Conservation (phyloP, 2,888 invertebrate species). For the Caenorhabditis uteleia region DNA sequence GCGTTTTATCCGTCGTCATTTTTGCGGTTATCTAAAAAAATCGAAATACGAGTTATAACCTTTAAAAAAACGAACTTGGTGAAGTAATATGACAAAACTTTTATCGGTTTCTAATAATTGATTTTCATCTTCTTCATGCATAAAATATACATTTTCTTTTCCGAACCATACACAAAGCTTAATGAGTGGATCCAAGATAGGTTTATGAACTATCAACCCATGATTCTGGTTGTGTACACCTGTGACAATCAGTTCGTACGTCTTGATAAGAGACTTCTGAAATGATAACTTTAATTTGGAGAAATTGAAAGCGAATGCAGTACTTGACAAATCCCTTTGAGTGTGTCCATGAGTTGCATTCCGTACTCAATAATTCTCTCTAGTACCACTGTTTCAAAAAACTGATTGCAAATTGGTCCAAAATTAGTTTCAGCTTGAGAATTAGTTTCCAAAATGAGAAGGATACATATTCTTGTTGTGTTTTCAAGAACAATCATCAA, state of each 20-base stretch:
- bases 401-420: slow-evolving; percentile 65
- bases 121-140: neutral
- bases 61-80: slow-evolving; percentile 52
- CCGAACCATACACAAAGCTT: slow-evolving; percentile 74
- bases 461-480: slow-evolving; percentile 54
- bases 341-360: slow-evolving; percentile 47
- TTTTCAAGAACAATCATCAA: slow-evolving; percentile 49
- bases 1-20: slow-evolving; percentile 60
- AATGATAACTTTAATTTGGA: no score
- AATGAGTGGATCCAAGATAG: slow-evolving; percentile 85
- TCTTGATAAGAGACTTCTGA: slow-evolving; percentile 43
- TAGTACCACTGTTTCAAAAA: slow-evolving; percentile 63
- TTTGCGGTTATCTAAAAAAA: slow-evolving; percentile 61
- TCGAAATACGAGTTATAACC: neutral
- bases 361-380: slow-evolving; percentile 59
- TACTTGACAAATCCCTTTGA: slow-evolving; percentile 54
- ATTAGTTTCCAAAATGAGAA: slow-evolving; percentile 65
- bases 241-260: slow-evolving; percentile 52
- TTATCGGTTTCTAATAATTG: slow-evolving; percentile 50
- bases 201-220: slow-evolving; percentile 83
- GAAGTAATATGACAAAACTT: slow-evolving; percentile 64
- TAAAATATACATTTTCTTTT: no score
- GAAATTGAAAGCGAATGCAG: slow-evolving; percentile 35
- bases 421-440: slow-evolving; percentile 64
- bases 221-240: slow-evolving; percentile 62